Evolutionary conservation across 1,140 invertebrate species (phyloP).

Genomic region (Tetramorium parvispinum): DNA sequence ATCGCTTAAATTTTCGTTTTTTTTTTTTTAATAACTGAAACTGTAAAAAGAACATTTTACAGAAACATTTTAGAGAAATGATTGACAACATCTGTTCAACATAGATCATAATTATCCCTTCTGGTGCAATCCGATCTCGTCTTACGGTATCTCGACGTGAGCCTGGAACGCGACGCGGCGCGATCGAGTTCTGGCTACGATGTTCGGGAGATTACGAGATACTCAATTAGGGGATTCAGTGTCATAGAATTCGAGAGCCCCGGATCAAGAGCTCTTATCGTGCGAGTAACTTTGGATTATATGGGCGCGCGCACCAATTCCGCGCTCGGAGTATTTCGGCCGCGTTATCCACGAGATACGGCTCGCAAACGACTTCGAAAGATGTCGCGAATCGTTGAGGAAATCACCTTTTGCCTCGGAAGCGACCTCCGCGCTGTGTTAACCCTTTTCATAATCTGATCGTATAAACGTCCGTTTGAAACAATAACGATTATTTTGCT

Average conservation of each 20-base stretch:
- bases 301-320: slow-evolving; percentile 22
- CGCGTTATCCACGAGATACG: slow-evolving; percentile 55
- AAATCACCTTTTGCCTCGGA: background rate
- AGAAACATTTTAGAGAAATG: background rate
- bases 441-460: background rate
- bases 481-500: background rate
- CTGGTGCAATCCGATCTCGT: slow-evolving; percentile 53
- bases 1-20: background rate
- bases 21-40: background rate
- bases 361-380: slow-evolving; percentile 43
- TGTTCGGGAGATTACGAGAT: slow-evolving; percentile 74
- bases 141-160: slow-evolving; percentile 27
- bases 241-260: slow-evolving; percentile 77
- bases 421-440: background rate
- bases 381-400: slow-evolving; percentile 3
- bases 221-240: slow-evolving; percentile 77
- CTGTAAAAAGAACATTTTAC: background rate
- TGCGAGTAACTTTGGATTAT: slow-evolving; percentile 72
- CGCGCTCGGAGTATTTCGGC: slow-evolving; percentile 55
- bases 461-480: background rate
- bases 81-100: background rate
- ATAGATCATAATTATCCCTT: background rate
- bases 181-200: slow-evolving; percentile 70
- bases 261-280: slow-evolving; percentile 76
- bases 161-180: background rate